phyloP scores from a whole-genome alignment of 2,797 vertebrate species.

The Fundulus diaphanus region DNA sequence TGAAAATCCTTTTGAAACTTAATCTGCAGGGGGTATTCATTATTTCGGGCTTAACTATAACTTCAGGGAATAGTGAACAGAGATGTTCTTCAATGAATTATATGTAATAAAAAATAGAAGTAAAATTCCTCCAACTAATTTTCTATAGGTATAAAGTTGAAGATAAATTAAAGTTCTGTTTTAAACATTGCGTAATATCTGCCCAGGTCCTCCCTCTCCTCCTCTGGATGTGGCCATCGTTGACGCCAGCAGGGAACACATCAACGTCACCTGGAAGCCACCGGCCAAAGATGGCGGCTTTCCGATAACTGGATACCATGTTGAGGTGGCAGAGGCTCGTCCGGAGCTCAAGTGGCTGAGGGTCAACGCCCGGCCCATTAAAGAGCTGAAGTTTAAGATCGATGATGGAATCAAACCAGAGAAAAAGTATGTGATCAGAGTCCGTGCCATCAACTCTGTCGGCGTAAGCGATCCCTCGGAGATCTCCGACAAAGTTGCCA shows the following conservation, averaged over 20 bases:
- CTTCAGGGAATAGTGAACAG: not conserved
- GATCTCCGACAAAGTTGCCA: conserved; percentile 93
- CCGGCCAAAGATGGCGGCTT: conserved; percentile 94
- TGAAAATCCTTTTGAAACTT: not conserved
- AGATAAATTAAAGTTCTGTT: not conserved
- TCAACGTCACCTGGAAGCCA: conserved; percentile 94
- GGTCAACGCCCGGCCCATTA: conserved; percentile 93
- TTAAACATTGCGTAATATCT: not conserved
- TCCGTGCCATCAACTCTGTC: conserved; percentile 94
- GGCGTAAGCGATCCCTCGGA: conserved; percentile 95
- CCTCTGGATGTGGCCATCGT: conserved; percentile 90
- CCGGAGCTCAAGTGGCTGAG: conserved; percentile 97
- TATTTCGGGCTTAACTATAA: not conserved
- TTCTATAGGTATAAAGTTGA: not conserved
- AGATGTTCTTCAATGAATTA: too few relatives aligned
- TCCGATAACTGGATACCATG: conserved; percentile 94
- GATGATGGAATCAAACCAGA: conserved; percentile 96
- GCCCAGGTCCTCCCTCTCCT: conserved; percentile 89
- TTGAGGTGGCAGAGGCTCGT: conserved; percentile 94
- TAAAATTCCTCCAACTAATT: not conserved
- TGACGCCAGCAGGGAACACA: conserved; percentile 92
- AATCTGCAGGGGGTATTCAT: not conserved
- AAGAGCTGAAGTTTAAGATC: conserved; percentile 92
- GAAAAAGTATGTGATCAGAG: conserved; percentile 95
- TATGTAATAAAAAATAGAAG: not conserved